Percentiles rank a stretch among this genome's conserved stretches.
Conservation (phyloP, 1,140 invertebrate genomes). For the Drosophila baimaii region DNA sequence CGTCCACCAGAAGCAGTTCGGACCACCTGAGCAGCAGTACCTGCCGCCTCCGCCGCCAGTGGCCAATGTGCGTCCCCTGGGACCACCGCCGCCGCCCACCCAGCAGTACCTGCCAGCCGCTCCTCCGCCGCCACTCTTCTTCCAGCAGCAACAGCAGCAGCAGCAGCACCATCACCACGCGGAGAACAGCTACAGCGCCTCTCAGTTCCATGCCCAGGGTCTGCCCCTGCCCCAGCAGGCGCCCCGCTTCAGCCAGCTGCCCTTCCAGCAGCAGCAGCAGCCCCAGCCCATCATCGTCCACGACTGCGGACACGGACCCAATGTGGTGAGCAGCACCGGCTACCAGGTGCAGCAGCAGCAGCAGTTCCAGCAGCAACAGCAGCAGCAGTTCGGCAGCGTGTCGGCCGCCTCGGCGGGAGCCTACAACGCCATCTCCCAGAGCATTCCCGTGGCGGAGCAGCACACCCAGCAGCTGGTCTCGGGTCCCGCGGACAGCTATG, state of each 20-base stretch:
- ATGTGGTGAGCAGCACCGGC: slow-evolving; percentile 63
- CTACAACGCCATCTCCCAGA: slow-evolving; percentile 75
- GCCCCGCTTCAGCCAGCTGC: slow-evolving; percentile 59
- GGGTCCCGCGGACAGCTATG: slow-evolving; percentile 65
- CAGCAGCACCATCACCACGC: slow-evolving; percentile 55
- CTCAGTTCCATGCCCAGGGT: slow-evolving; percentile 70
- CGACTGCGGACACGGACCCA: slow-evolving; percentile 79
- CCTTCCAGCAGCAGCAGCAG: slow-evolving; percentile 42
- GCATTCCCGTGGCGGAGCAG: slow-evolving; percentile 84
- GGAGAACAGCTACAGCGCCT: slow-evolving; percentile 64
- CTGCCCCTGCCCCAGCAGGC: slow-evolving; percentile 68
- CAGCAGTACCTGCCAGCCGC: slow-evolving; percentile 59
- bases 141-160: slow-evolving; percentile 48
- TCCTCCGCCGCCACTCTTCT: slow-evolving; percentile 20
- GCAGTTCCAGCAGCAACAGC: slow-evolving; percentile 48
- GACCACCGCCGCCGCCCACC: slow-evolving; percentile 47
- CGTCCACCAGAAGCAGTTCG: slow-evolving; percentile 52
- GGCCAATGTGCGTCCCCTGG: slow-evolving; percentile 31
- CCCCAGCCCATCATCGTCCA: slow-evolving; percentile 63
- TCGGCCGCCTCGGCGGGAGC: slow-evolving; percentile 49
- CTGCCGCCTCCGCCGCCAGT: slow-evolving; percentile 36
- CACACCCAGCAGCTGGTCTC: slow-evolving; percentile 75
- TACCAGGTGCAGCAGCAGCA: slow-evolving; percentile 73
- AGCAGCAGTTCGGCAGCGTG: slow-evolving; percentile 57
- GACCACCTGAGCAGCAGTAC: slow-evolving; percentile 45